Conservation (phyloP, 2,797 vertebrate genomes). For the Cetoscarus ocellatus region DNA sequence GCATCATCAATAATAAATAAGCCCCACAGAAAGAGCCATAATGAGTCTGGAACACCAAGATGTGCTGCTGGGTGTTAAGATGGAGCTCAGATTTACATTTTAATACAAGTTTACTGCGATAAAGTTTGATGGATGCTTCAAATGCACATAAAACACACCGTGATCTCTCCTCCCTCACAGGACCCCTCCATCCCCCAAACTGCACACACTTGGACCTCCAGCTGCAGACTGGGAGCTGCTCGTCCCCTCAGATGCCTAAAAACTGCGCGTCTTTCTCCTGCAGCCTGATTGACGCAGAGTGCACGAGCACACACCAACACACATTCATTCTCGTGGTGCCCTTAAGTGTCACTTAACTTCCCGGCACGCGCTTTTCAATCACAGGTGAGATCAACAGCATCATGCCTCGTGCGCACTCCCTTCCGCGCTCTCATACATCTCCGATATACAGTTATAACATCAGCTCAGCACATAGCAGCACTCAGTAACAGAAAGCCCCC, state of each 20-base stretch:
- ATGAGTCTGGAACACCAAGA: not conserved
- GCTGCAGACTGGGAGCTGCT: not conserved
- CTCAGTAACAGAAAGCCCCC: not conserved
- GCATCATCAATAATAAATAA: not conserved
- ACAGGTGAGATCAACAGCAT: conserved; percentile 26
- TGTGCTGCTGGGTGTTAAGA: not conserved
- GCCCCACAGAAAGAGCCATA: not conserved
- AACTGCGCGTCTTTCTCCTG: not conserved
- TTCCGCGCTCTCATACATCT: not conserved
- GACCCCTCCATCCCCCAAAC: conserved; percentile 37
- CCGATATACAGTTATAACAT: conserved; percentile 27
- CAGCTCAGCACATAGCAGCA: conserved; percentile 25
- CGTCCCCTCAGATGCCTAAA: conserved; percentile 1
- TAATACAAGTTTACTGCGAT: conserved; percentile 4
- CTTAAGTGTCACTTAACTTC: conserved; percentile 41
- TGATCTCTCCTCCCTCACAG: conserved; percentile 51
- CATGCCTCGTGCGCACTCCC: not conserved
- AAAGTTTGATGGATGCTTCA: conserved; percentile 7
- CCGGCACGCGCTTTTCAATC: conserved; percentile 16
- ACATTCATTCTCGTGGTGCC: not conserved
- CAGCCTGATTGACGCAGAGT: not conserved
- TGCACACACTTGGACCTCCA: conserved; percentile 11
- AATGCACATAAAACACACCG: conserved; percentile 4
- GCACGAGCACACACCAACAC: not conserved
- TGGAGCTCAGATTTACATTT: not conserved